Evolutionary conservation across 2,113 vertebrate species (phyloP), one percentile per base, ranked within the genome.

Genomic region (Podilymbus podiceps): DNA sequence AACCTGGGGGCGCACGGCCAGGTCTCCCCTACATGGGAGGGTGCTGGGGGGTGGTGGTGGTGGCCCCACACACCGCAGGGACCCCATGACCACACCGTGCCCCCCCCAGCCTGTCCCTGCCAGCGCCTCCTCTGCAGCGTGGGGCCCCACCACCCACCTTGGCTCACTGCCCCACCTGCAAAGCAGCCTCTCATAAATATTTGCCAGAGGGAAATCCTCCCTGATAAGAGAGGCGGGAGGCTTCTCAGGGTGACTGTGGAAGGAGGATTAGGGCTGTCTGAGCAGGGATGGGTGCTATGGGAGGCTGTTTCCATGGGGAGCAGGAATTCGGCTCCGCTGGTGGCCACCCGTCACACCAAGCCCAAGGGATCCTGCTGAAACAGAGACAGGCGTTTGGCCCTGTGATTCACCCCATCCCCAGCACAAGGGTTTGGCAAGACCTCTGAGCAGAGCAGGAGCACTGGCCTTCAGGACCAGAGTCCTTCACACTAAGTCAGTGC

Each of bases 251-350:
- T 91, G 97, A 94, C 94, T 5, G 68, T 33, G n/a, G 90, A 96
- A 92, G 92, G 85, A 97, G 97, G 97, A 97, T 98, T 95, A 97
- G 90, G 74, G 93, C 93, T 95, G 95, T 96, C 97, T 97, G 83
- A 80, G 93, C 73, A 97, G 88, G 96, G 97, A 76, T 55, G 81
- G 94, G 95, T 40, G 21, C 86, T 92, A 84, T 33, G 27, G 91
- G 95, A 97, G 95, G 93, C 92, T 95, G 97, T 98, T 98, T 97
- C 98, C 96, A 97, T 96, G 97, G 96, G 97, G 97, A 97, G 96
- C 97, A 97, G 97, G 98, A 98, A 98, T 97, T 96, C 12, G 8
- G 97, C 94, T 97, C 95, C 21, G 59, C 97, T 94, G 96, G 96
- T 96, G 97, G 64, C 87, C 5, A 1, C 52, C 84, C 1, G 5